phyloP scores from a whole-genome alignment of 2,113 vertebrate species.

The Cephalopholis sonnerati region DNA sequence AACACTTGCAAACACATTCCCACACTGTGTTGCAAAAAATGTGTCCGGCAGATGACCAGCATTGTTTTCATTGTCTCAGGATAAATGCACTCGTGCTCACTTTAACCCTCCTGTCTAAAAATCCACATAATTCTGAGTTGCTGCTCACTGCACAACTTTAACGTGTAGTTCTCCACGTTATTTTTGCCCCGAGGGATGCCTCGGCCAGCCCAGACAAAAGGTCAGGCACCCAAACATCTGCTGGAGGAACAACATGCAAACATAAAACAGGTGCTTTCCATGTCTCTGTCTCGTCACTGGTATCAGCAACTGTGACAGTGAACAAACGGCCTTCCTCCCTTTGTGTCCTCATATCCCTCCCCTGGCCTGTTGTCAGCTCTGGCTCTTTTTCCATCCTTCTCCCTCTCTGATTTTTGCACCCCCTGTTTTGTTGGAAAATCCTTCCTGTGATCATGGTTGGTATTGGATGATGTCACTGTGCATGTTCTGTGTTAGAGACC shows the following conservation, averaged over 20 bases:
- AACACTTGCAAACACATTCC: neutral
- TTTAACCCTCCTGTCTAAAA: neutral
- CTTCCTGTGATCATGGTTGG: constrained; percentile 14
- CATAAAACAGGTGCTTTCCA: constrained; percentile 43
- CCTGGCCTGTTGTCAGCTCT: constrained; percentile 9
- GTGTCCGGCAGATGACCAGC: neutral
- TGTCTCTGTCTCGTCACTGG: constrained; percentile 13
- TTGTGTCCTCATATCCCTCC: constrained; percentile 11
- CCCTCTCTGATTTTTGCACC: neutral
- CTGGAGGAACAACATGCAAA: neutral
- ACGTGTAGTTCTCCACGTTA: neutral
- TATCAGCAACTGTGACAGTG: constrained; percentile 31
- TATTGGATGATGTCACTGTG: constrained; percentile 60
- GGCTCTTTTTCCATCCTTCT: neutral
- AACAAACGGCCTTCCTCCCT: constrained; percentile 18
- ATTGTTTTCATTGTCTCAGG: neutral
- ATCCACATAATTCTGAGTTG: neutral
- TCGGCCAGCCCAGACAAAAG: constrained; percentile 2
- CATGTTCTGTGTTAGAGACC: constrained; percentile 57
- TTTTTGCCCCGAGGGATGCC: neutral
- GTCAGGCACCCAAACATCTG: constrained; percentile 51
- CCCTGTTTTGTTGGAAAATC: constrained; percentile 39
- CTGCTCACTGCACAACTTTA: neutral
- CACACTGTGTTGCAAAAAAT: neutral
- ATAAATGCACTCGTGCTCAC: neutral